Evolutionary conservation across 2,113 vertebrate species (phyloP), one percentile per base, ranked within the genome.

Genomic region (Nansenia antarctica): DNA sequence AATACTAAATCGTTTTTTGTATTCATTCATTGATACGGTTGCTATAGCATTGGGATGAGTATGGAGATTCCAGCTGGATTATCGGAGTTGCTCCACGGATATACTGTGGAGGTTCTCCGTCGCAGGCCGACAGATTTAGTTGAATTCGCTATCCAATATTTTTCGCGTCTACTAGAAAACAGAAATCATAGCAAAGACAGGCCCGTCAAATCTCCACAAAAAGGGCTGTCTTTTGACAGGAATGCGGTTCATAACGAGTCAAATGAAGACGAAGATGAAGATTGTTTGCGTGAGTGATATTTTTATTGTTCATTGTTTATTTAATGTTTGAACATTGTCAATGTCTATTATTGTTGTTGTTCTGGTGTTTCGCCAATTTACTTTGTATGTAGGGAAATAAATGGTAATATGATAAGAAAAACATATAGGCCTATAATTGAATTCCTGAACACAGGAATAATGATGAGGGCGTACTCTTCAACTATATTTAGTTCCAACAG

Each of bases 81-180:
- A 81, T 95, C 89, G 7, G 95, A 96, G 86, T 92, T 98, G 70
- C 91, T 98, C 85, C 95, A 94, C 89, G 93, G 93, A 18, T 98
- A 94, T 85, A 94, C 96, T 0, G 93, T 96, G 87, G 95, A 96
- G 90, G 96, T 98, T 55, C 87, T 98, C 69, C 92, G 93, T 72
- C 89, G 82, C 82, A 91, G 89, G 82, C 96, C 96, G 4, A 55
- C 89, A 2, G 91, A 97, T 80, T 86, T 97, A 54, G 86, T 94
- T n/a, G 92, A 93, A 57, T 98, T 98, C 81, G 94, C 95, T 0
- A 92, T 95, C 27, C 91, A 93, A 3, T 94, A 98, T 77, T 98
- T 98, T 81, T 90, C 86, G 18, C 85, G 82, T 30, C 73, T 95
- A 75, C 86, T 90, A 47, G 92, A 94, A 69, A 78, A 69, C 59